These are phyloP conservation scores for Sinotaia quadrata DNA, from an alignment of 2,888 invertebrate genomes.

Conservation along the genomic window DNA sequence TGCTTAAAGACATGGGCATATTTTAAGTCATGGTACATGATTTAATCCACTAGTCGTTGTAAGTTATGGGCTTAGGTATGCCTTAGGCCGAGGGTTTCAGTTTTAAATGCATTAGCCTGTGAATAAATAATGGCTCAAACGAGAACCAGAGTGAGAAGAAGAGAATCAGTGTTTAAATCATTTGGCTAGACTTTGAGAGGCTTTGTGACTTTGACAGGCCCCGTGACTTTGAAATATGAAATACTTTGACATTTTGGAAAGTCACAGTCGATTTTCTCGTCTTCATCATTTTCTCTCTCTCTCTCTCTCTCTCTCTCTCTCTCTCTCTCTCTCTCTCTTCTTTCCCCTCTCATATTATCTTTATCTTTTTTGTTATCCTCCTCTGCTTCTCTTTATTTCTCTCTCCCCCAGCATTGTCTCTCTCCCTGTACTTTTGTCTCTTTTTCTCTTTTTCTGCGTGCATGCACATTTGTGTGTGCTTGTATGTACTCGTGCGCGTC, in stretches of 20 bases:
- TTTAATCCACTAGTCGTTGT: too few relatives aligned
- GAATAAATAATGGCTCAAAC: too few relatives aligned
- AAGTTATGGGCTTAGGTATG: too few relatives aligned
- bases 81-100: too few relatives aligned
- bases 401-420: not conserved
- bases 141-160: not conserved
- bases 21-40: too few relatives aligned
- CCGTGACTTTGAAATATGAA: not conserved
- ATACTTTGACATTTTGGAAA: not conserved
- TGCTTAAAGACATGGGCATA: too few relatives aligned
- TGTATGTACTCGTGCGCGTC: not conserved
- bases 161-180: not conserved
- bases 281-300: constrained; percentile 8
- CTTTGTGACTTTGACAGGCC: not conserved
- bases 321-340: not conserved
- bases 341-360: not conserved
- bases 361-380: not conserved
- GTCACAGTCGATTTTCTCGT: not conserved
- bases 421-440: not conserved
- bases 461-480: not conserved
- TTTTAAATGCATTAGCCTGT: too few relatives aligned
- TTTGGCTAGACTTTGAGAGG: not conserved
- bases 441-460: not conserved
- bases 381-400: not conserved
- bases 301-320: constrained; percentile 12